Base-by-base conservation (phyloP, 2,797 vertebrate genomes). In the Dermochelys coriacea region DNA sequence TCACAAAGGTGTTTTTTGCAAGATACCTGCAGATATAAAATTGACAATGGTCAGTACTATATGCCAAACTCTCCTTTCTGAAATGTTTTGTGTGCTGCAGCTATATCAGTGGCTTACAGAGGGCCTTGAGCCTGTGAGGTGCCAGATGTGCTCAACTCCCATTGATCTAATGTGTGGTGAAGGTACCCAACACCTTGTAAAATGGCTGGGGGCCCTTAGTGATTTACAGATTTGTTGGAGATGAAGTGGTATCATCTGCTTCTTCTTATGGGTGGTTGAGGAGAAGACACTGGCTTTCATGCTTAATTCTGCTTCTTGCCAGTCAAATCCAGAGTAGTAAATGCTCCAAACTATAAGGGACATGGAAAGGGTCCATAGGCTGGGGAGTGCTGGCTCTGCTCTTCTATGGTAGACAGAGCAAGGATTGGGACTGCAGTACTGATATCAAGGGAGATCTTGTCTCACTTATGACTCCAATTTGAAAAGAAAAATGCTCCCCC, bases 1-100 rank as follows among this genome's bases (percentile, higher is more conserved):
- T 97, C 93, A 86, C 84, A 94, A 94, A 96, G 61, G 74, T 91
- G 77, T 50, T 89, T 54, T 93, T 94, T 94, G 45, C 71, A 71
- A 61, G 41, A 45, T 14, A 84, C 68, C 37, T 68, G 1, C 2
- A 2, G 25, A 49, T 74, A 0, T 9, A 21, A 74, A 75, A 64
- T 83, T 27, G 21, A 37, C 74, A 81, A 52, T 27, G 8, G 34
- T 82, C 2, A 21, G 19, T 84, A 37, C 27, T 78, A 1, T 49
- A 34, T 71, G 50, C 37, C 1, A 4, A 1, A 2, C 8, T 54
- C 91, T 89, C 80, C 21, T 61, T 25, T 91, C 45, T 14, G 9
- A 86, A 96, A 90, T 78, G 25, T 5, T 57, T 78, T 85, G 16
- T 41, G 68, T 54, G 16, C 8, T 21, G 14, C 6, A 71, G 34